Evolutionary conservation across 1,140 invertebrate genomes (phyloP).

Genomic region (Scylla paramamosain): DNA sequence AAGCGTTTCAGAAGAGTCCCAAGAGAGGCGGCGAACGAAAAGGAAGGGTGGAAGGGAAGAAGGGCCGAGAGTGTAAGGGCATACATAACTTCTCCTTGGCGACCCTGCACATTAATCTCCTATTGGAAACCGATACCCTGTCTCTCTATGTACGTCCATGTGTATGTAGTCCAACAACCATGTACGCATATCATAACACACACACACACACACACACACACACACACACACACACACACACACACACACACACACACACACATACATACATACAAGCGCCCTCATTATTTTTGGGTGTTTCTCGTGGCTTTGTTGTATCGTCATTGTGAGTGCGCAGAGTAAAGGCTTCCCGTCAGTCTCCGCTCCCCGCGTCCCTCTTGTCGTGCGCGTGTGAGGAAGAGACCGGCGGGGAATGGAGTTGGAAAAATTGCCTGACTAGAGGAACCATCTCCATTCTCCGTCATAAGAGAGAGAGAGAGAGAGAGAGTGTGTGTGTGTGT

Average conservation of each 20-base stretch:
- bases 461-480: not conserved
- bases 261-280: too few species aligned
- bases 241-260: too few species aligned
- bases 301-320: too few species aligned
- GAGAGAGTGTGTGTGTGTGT: not conserved
- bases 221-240: too few species aligned
- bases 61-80: not conserved
- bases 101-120: slow-evolving; percentile 27
- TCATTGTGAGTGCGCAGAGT: too few species aligned
- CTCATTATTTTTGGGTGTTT: not conserved
- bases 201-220: too few species aligned
- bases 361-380: not conserved
- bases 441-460: not conserved
- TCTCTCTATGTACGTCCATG: slow-evolving; percentile 4
- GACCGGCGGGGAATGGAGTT: not conserved
- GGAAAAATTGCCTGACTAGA: not conserved
- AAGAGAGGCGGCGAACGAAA: not conserved
- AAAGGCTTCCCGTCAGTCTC: too few species aligned
- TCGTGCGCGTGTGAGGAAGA: not conserved
- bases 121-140: slow-evolving; percentile 42
- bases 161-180: not conserved
- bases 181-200: slow-evolving; percentile 5
- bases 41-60: not conserved
- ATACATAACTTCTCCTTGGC: not conserved
- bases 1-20: too few species aligned